Evolutionary conservation across 2,113 vertebrate species (phyloP).

Genomic region (Raja brachyura): DNA sequence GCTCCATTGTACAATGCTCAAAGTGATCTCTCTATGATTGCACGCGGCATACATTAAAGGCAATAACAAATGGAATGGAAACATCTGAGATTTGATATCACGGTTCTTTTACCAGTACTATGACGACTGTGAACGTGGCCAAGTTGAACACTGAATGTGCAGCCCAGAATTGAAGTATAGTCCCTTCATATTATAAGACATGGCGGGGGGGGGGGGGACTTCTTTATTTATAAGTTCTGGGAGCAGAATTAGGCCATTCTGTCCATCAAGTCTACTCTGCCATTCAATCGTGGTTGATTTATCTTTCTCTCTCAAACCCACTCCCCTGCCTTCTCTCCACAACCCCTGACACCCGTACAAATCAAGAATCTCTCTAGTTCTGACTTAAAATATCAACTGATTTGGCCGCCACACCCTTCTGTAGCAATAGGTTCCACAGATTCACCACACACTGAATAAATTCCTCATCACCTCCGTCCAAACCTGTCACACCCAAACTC

Average conservation of each 20-base stretch:
- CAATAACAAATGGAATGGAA: neutral
- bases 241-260: too few species aligned
- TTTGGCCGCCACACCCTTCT: too few species aligned
- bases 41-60: neutral
- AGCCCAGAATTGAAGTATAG: neutral
- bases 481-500: neutral
- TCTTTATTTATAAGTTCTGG: neutral
- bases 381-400: too few species aligned
- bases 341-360: too few species aligned
- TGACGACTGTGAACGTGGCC: neutral
- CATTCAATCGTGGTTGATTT: too few species aligned
- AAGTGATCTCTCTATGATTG: neutral
- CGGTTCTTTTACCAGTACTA: neutral
- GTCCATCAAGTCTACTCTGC: too few species aligned
- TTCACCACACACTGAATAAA: too few species aligned
- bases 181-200: neutral
- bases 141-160: neutral
- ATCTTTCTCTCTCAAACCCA: too few species aligned
- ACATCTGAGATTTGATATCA: constrained; percentile 7
- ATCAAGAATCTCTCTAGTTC: too few species aligned
- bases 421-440: too few species aligned
- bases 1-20: neutral
- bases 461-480: neutral
- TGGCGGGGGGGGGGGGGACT: neutral
- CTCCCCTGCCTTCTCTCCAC: too few species aligned